These are phyloP conservation scores for Prolemur simus DNA, from an alignment of 2,113 vertebrate species.

Conservation along the genomic window DNA sequence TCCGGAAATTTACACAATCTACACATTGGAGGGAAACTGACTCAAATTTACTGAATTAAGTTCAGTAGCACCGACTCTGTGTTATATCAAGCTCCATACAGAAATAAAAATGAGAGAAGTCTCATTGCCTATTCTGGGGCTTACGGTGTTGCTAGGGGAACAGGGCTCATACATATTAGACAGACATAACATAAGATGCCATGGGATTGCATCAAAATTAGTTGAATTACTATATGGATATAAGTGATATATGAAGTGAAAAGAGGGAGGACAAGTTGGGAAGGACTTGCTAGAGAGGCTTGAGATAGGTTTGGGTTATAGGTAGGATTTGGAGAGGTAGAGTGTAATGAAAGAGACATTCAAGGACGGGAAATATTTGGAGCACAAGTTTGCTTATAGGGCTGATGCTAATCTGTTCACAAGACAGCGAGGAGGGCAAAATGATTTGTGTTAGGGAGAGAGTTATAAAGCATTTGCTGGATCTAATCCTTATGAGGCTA, in stretches of 20 bases:
- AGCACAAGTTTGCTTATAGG: neutral
- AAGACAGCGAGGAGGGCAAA: neutral
- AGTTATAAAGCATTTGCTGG: neutral
- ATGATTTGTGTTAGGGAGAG: neutral
- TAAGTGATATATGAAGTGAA: neutral
- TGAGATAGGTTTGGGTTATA: neutral
- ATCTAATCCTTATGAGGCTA: neutral
- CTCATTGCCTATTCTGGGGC: constrained; percentile 49
- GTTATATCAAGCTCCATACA: constrained; percentile 6
- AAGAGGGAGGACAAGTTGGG: neutral
- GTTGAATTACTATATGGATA: neutral
- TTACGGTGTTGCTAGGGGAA: constrained; percentile 69
- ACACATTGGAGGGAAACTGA: neutral
- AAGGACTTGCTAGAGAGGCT: neutral
- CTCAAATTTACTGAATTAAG: constrained; percentile 14
- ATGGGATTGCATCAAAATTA: constrained; percentile 40
- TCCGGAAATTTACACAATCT: neutral
- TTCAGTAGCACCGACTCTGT: neutral
- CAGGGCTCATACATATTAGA: constrained; percentile 49
- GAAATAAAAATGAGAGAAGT: constrained; percentile 37
- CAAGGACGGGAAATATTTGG: neutral
- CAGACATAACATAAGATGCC: constrained; percentile 47
- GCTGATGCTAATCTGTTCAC: neutral
- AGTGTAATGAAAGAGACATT: neutral
- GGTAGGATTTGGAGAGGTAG: neutral